A percentile compares a stretch with the other conserved stretches of the same genome.
These are phyloP conservation scores for Catharus ustulatus DNA, from an alignment of 2,797 vertebrate genomes.

Conservation along the genomic window DNA sequence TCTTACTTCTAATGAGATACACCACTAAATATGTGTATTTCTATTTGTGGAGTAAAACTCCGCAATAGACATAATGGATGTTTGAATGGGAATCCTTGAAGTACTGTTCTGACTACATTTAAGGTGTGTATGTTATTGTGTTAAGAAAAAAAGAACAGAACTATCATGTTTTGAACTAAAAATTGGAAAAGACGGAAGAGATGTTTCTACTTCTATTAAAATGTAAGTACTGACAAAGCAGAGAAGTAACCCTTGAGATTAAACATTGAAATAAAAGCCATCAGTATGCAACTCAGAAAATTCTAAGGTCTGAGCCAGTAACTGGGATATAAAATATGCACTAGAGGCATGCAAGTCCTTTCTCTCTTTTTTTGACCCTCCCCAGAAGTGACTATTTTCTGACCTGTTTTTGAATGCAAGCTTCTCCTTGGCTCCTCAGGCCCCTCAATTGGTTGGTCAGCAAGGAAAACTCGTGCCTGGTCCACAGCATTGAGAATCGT, in stretches of 20 bases:
- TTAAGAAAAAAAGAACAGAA: background rate
- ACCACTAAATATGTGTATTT: background rate
- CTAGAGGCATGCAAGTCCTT: background rate
- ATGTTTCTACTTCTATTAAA: background rate
- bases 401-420: slow-evolving; percentile 89
- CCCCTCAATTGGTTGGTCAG: slow-evolving; percentile 95
- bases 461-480: slow-evolving; percentile 91
- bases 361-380: background rate
- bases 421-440: slow-evolving; percentile 93
- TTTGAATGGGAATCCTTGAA: background rate
- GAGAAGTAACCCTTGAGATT: background rate
- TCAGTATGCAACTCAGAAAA: background rate
- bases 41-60: background rate
- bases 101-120: background rate
- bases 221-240: background rate
- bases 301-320: background rate
- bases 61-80: background rate
- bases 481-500: slow-evolving; percentile 88
- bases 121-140: fast-evolving
- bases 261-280: background rate
- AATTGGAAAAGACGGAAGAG: background rate
- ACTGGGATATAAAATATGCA: background rate
- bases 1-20: background rate
- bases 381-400: background rate
- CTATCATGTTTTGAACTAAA: background rate